Percentiles rank a stretch among this genome's conserved stretches.
Conservation (phyloP, 2,113 vertebrate genomes). For the Tinamus guttatus region DNA sequence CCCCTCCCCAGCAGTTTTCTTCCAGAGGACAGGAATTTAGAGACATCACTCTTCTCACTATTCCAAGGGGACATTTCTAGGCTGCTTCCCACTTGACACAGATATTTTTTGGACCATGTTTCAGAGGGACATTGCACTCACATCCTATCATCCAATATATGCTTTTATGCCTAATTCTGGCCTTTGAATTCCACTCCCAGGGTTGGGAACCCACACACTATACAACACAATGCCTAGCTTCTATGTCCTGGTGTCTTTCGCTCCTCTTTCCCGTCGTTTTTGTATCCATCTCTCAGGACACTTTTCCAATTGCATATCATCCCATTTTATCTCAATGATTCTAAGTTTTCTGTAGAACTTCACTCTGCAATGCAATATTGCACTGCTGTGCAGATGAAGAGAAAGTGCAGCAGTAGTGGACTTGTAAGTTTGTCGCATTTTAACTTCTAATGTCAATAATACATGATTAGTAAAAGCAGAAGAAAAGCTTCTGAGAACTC, state of each 20-base stretch:
- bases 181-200: neutral
- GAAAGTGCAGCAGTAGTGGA: neutral
- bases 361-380: neutral
- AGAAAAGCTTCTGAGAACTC: neutral
- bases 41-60: too few species aligned
- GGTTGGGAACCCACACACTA: neutral
- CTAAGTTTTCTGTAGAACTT: too few species aligned
- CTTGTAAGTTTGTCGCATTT: neutral
- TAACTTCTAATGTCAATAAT: neutral
- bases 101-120: too few species aligned
- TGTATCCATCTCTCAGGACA: neutral
- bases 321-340: neutral
- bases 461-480: neutral
- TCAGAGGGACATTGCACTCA: too few species aligned
- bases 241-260: neutral
- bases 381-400: neutral
- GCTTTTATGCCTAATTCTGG: neutral
- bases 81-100: too few species aligned
- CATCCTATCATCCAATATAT: too few species aligned
- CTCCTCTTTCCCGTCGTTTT: fast-evolving
- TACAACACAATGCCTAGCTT: neutral
- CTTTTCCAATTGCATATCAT: neutral
- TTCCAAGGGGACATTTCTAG: too few species aligned
- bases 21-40: too few species aligned
- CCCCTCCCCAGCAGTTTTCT: too few species aligned